A percentile compares a stretch with the other conserved stretches of the same genome.
Evolutionary conservation across 2,888 invertebrate genomes (phyloP).

Genomic region (Agrotis exclamationis): DNA sequence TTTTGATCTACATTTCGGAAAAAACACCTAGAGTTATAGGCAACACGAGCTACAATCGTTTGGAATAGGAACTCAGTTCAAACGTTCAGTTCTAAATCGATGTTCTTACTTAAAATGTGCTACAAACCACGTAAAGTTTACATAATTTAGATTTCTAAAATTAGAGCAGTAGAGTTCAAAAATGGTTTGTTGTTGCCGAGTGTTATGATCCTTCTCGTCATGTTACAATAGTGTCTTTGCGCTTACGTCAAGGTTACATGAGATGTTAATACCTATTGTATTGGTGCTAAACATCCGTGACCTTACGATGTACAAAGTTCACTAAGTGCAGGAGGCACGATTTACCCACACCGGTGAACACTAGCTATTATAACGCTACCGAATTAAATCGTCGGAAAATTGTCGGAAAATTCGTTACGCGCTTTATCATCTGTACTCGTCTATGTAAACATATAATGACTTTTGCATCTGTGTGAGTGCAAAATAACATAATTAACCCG

Average conservation of each 20-base stretch:
- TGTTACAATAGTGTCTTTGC: conserved; percentile 79
- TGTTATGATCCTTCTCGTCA: conserved; percentile 67
- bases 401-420: conserved; percentile 67
- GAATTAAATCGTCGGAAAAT: conserved; percentile 71
- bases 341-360: conserved; percentile 68
- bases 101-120: conserved; percentile 68
- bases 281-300: conserved; percentile 89
- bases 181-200: conserved; percentile 35
- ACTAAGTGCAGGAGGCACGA: conserved; percentile 84
- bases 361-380: conserved; percentile 60
- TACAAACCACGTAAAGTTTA: conserved; percentile 62
- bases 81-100: conserved; percentile 51
- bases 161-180: conserved; percentile 70
- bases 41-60: conserved; percentile 43
- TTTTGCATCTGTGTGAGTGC: conserved; percentile 49
- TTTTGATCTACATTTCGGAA: conserved; percentile 34
- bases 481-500: conserved; percentile 48
- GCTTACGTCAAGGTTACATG: conserved; percentile 89
- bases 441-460: conserved; percentile 54
- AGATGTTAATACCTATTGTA: conserved; percentile 89
- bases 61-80: conserved; percentile 32
- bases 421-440: conserved; percentile 49
- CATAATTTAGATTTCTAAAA: conserved; percentile 72
- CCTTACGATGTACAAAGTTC: conserved; percentile 89
- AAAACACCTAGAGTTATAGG: conserved; percentile 45